A percentile compares a stretch with the other conserved stretches of the same genome.
phyloP scores from a whole-genome alignment of 53 echinoderm and acorn worm species.

The Echinarachnius parma region DNA sequence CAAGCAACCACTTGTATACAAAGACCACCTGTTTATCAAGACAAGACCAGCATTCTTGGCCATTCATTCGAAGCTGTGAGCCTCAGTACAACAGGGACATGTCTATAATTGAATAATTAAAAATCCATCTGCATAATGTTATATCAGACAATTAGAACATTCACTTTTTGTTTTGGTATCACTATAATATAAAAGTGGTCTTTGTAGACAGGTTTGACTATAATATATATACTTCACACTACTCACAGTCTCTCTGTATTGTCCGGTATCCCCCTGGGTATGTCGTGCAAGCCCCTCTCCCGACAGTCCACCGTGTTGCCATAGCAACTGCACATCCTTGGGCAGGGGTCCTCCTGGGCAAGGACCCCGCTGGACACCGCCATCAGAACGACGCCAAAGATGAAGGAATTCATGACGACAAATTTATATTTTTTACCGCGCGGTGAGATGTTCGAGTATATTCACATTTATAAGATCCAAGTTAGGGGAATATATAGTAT shows the following conservation, averaged over 20 bases:
- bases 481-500: not conserved
- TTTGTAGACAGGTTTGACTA: not conserved
- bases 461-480: constrained; percentile 32
- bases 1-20: too few species aligned
- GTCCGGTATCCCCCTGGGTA: constrained; percentile 67
- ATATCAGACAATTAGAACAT: too few species aligned
- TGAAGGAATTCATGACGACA: constrained; percentile 35
- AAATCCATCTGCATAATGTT: too few species aligned
- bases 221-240: not conserved
- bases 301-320: constrained; percentile 80
- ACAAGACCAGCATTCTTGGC: too few species aligned
- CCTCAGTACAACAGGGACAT: too few species aligned
- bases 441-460: not conserved
- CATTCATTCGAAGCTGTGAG: too few species aligned
- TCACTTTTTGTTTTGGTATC: too few species aligned
- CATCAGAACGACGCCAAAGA: constrained; percentile 33
- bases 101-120: too few species aligned
- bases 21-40: too few species aligned
- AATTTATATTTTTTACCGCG: too few species aligned
- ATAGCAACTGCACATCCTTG: constrained; percentile 75
- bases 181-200: too few species aligned
- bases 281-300: constrained; percentile 66
- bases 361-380: not conserved
- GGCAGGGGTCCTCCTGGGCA: constrained; percentile 39
- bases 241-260: constrained; percentile 95